Evolutionary conservation across 2,888 invertebrate species (phyloP), one percentile per base, ranked within the genome.

Genomic region (Meiosimyza platycephala): DNA sequence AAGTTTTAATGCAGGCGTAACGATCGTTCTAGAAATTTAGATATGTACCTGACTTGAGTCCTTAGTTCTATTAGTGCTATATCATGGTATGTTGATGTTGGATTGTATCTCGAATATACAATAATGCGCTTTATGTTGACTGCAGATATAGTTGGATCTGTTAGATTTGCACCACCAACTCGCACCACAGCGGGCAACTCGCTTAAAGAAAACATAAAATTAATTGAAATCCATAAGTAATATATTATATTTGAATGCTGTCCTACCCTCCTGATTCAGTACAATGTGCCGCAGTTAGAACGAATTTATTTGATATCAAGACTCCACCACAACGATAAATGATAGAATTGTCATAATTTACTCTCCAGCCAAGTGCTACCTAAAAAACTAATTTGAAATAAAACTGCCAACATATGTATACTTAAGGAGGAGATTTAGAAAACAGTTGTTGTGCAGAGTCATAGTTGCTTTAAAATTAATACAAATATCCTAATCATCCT

Each of bases 221-320:
- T 66, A 54, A 33, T n/a, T 9, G 4, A 28, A 28, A 28, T 28
- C 4, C 28, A 28, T 28, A 28, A 3, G 4, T 28, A 28, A 15
- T 52, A n/a, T 63, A 13, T 18, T 18, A 28, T 40, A 55, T 13
- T n/a, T n/a, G n/a, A n/a, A n/a, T n/a, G n/a, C n/a, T 62, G 13
- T 68, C 28, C 72, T 77, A 79, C 79, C 79, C 79, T 18, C 77
- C 78, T 15, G 79, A 68, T 9, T 74, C 69, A 11, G 75, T 72
- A 69, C 80, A 80, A 71, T 80, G 79, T 5, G 79, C 79, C 12
- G 79, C 79, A 6, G 80, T 79, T n/a, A 80, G 60, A 1, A 80
- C 76, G 69, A 75, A 80, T 72, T 55, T 74, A 0, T 68, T 15
- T 11, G 79, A 77, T 50, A 80, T 76, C 47, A 80, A 72, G 4